Percentiles rank a stretch among this genome's conserved stretches.
Evolutionary conservation across 2,888 invertebrate genomes (phyloP).

Genomic region (Anorthoa munda): DNA sequence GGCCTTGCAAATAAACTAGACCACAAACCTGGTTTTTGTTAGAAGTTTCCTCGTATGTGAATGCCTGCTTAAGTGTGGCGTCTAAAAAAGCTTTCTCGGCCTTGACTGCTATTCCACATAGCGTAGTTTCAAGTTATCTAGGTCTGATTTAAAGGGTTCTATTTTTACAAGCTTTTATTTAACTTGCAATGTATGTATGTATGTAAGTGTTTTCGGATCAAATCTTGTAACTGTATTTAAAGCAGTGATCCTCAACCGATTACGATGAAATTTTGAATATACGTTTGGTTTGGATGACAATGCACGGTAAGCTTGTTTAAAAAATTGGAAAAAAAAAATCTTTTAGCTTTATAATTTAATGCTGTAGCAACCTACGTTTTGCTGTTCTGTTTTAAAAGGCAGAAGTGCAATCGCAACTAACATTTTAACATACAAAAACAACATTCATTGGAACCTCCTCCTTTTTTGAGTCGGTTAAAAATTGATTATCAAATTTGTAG

Average conservation of each 20-base stretch:
- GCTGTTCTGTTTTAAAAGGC: neutral
- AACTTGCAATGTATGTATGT: too few species aligned
- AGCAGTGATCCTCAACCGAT: too few species aligned
- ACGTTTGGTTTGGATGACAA: too few species aligned
- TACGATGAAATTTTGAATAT: too few species aligned
- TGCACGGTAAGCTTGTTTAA: too few species aligned
- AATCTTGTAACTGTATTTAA: too few species aligned
- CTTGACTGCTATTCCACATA: constrained; percentile 27
- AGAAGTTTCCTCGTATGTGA: constrained; percentile 4
- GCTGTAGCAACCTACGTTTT: neutral
- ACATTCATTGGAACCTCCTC: too few species aligned
- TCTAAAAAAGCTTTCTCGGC: constrained; percentile 3
- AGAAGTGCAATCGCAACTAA: too few species aligned
- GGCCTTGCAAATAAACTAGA: constrained; percentile 13
- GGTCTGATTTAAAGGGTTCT: constrained; percentile 3
- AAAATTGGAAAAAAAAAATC: neutral
- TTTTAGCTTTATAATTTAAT: neutral
- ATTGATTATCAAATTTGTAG: too few species aligned
- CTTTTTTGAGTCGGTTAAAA: too few species aligned
- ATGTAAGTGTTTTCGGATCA: too few species aligned
- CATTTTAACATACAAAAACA: too few species aligned
- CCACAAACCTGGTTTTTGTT: constrained; percentile 10
- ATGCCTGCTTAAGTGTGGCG: constrained; percentile 2
- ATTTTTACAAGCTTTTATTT: constrained; percentile 9
- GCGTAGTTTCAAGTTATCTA: constrained; percentile 14